Base-by-base conservation (phyloP, 2,888 invertebrate species). In the Argynnis bischoffii region DNA sequence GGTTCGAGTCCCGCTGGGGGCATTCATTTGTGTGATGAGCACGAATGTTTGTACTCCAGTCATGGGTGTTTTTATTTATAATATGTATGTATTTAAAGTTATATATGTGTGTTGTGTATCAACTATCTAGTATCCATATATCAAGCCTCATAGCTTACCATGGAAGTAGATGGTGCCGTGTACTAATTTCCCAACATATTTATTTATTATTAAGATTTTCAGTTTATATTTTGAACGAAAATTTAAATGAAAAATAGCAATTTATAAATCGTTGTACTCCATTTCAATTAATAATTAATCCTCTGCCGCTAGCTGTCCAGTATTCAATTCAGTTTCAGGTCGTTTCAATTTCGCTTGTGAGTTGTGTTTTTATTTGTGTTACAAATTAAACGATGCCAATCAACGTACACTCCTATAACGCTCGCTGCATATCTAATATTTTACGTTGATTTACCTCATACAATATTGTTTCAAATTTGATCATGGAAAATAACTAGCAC, bases 211-310 rank as follows among this genome's bases (percentile, higher is more conserved):
- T 53, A 26, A 18, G 14, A 13, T 15, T 21, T 15, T 18, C 41
- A 21, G 46, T 14, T 46, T 31, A 31, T 50, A 48, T 48, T 47
- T 26, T 16, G 31, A 31, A 41, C 3, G 31, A n/a, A 31, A 16
- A 15, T 31, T 35, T 4, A 16, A 51, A 31, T 13, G 48, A 14
- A 16, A 75, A 71, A 70, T 72, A 70, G 73, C 74, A 73, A 71
- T 64, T 73, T 59, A 67, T 69, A 70, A 73, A 66, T 69, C 77
- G 81, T 79, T 81, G 80, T 84, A 79, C 76, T 85, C 77, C 85
- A 82, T 84, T 88, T 81, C 86, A 88, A 89, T 90, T 89, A 86
- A 85, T 84, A 84, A 88, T 88, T 88, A 88, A 90, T 88, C 87
- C 87, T 75, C 77, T 79, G 80, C 78, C 79, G 79, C 80, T 75